A percentile compares a stretch with the other conserved stretches of the same genome.
These are phyloP conservation scores for Montipora efflorescens DNA, from an alignment of 64 coral and sea anemone genomes.

Conservation along the genomic window DNA sequence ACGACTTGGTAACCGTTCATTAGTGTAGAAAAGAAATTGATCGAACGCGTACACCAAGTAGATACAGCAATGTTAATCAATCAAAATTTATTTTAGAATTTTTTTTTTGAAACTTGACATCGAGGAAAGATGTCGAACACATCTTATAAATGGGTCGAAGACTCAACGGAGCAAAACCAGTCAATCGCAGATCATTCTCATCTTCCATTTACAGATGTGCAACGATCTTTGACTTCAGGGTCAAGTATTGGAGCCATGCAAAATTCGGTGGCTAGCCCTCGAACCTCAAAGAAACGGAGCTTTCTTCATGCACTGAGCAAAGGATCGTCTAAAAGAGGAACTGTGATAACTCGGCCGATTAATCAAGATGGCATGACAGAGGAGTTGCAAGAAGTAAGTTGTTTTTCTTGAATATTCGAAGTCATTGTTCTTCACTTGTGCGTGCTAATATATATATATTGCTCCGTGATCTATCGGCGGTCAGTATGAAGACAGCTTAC, in stretches of 20 bases:
- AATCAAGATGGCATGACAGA: constrained; percentile 26
- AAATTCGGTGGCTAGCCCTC: constrained; percentile 16
- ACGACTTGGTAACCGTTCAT: no score
- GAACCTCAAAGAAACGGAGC: constrained; percentile 9
- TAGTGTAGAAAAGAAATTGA: no score
- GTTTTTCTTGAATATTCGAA: neutral
- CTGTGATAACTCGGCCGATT: constrained; percentile 18
- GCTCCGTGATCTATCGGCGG: no score
- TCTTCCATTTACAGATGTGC: neutral
- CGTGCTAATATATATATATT: no score
- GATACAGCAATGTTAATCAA: no score
- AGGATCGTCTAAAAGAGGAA: constrained; percentile 13
- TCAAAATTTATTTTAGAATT: neutral
- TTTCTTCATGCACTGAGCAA: constrained; percentile 33
- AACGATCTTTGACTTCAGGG: constrained; percentile 31
- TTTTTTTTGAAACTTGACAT: neutral
- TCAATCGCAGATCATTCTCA: neutral
- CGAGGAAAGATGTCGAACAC: neutral
- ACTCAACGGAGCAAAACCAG: neutral
- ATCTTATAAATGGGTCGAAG: constrained; percentile 22
- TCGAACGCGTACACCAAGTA: no score
- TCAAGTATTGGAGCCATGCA: neutral
- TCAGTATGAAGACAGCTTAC: no score
- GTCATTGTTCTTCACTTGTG: no score
- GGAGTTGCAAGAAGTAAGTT: constrained; percentile 16